Evolutionary conservation across 2,797 vertebrate genomes (phyloP), one percentile per base, ranked within the genome.

Genomic region (Sitta carolinensis): DNA sequence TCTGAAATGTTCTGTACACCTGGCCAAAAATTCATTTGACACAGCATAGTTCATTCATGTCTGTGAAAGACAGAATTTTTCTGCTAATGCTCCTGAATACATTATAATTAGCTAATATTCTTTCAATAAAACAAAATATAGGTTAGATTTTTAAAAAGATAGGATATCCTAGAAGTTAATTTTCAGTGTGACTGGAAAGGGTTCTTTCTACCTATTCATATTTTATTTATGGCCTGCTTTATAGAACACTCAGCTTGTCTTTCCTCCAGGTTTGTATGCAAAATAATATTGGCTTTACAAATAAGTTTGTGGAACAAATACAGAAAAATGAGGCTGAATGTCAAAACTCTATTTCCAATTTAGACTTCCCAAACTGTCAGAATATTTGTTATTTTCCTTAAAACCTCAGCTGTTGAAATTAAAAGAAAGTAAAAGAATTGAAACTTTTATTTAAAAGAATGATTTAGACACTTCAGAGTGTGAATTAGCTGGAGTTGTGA

Each of bases 271-370:
- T 83, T 78, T 57, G 23, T 18, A 54, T 72, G 34, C 57, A 91
- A 92, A 94, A 92, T 91, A 85, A 75, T 83, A 78, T 20, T 81
- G 29, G 43, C 58, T 89, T 89, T 84, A 57, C 22, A 93, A 94
- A 90, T 64, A 76, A 64, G 11, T 70, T 84, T 96, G 55, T 93
- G 55, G 54, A 89, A 76, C 29, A 89, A 89, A 86, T 83, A 68
- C n/a, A 51, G 63, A 77, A 67, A 94, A 91, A 76, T 36, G 10
- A 88, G 27, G 21, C 32, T 84, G 67, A 78, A 78, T 75, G 55
- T 94, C 76, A 90, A 86, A 94, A 91, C 59, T 76, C 27, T 22
- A n/a, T 69, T 95, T 93, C 66, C 42, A 91, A 30, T 90, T 75
- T 87, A 81, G 45, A 70, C 43, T 52, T 76, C 29, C 29, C 34